A percentile compares a stretch with the other conserved stretches of the same genome.
These are phyloP conservation scores for Saccopteryx leptura DNA, from an alignment of 2,113 vertebrate species.

Conservation along the genomic window DNA sequence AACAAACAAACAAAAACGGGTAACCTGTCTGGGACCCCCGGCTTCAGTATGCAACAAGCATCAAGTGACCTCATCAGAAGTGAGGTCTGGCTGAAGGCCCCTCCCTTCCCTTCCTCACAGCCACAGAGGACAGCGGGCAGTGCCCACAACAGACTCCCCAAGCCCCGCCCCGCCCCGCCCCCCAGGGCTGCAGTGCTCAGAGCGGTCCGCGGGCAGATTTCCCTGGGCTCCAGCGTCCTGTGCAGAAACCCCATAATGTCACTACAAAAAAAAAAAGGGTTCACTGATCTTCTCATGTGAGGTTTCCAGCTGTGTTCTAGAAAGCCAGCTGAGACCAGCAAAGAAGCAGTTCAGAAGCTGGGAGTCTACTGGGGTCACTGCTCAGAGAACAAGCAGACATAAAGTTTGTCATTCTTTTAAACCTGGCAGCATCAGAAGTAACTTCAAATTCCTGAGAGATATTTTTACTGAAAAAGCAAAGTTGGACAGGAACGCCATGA, in stretches of 20 bases:
- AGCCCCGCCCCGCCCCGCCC: too few relatives aligned
- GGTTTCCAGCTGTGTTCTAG: not conserved
- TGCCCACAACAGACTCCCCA: too few relatives aligned
- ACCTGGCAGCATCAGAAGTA: not conserved
- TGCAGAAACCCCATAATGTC: too few relatives aligned
- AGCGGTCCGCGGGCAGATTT: not conserved
- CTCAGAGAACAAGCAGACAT: not conserved
- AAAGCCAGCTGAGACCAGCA: not conserved
- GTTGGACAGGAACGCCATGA: not conserved
- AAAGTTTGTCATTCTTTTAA: not conserved
- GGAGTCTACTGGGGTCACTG: not conserved
- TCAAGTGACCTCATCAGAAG: too few relatives aligned
- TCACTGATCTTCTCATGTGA: accelerated
- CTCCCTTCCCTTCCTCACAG: not conserved
- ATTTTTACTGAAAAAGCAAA: not conserved
- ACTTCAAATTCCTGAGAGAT: not conserved
- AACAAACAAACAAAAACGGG: too few relatives aligned
- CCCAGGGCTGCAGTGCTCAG: not conserved
- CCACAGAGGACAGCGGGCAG: not conserved
- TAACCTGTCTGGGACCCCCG: not conserved
- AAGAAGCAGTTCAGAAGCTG: not conserved
- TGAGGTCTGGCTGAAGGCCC: not conserved
- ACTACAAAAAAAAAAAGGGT: not conserved
- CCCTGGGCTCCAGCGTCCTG: not conserved
- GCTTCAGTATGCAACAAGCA: accelerated